Conservation (phyloP, 2,888 invertebrate genomes). For the Girardia tigrina region DNA sequence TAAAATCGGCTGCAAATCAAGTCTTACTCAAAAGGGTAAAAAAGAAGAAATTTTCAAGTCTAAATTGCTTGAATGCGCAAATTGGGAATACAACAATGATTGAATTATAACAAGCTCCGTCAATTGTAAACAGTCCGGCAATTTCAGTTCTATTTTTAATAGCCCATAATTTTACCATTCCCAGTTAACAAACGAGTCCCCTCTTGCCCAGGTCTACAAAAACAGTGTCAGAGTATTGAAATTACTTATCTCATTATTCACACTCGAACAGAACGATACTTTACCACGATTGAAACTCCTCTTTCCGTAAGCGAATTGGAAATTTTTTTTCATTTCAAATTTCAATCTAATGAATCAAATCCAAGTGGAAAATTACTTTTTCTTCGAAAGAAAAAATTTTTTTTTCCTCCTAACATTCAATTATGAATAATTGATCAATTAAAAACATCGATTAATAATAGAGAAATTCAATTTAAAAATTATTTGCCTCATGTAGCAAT, state of each 20-base stretch:
- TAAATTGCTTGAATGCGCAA: not conserved
- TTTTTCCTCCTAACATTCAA: not conserved
- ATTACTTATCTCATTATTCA: not conserved
- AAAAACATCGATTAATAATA: conserved; percentile 19
- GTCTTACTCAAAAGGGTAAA: too few relatives aligned
- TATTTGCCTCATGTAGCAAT: conserved; percentile 23
- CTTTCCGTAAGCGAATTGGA: conserved; percentile 19
- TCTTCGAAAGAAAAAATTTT: too few relatives aligned
- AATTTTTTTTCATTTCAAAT: not conserved
- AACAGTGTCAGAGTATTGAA: not conserved
- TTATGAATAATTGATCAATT: conserved; percentile 17
- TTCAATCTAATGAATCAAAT: conserved; percentile 18
- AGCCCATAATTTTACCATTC: too few relatives aligned
- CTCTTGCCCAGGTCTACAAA: too few relatives aligned
- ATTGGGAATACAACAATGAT: not conserved
- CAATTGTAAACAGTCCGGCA: not conserved
- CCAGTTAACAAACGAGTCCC: too few relatives aligned
- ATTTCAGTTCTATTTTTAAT: too few relatives aligned
- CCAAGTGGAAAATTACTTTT: conserved; percentile 19
- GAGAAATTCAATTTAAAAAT: not conserved
- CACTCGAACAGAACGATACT: conserved; percentile 9
- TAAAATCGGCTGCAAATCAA: too few relatives aligned
- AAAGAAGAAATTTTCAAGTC: too few relatives aligned
- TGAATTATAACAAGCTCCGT: not conserved
- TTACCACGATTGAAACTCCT: not conserved